Percentiles rank a stretch among this genome's conserved stretches.
phyloP scores from a whole-genome alignment of 2,797 vertebrate genomes.

The Mormyrops attenuatus region DNA sequence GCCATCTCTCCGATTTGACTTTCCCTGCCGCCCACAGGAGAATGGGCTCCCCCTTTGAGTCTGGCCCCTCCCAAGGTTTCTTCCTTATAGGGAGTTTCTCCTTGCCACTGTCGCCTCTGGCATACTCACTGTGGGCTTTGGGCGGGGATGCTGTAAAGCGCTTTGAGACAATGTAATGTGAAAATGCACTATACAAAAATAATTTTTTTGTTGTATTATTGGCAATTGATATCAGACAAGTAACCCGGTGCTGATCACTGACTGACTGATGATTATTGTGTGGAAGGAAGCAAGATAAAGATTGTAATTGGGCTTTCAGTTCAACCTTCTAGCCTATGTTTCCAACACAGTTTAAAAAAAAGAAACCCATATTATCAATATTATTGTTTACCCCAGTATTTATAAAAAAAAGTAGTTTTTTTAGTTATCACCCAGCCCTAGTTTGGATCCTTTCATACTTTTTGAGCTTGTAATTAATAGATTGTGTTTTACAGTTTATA shows the following conservation, averaged over 20 bases:
- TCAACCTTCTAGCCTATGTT: background rate
- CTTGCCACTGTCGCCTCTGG: too few species aligned
- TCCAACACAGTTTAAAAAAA: background rate
- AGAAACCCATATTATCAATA: background rate
- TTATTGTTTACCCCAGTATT: background rate
- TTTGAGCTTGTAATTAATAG: background rate
- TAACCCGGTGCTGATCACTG: background rate
- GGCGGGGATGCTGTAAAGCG: too few species aligned
- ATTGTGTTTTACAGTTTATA: background rate
- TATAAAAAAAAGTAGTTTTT: too few species aligned
- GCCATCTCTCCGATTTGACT: too few species aligned
- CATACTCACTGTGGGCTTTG: too few species aligned
- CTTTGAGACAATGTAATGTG: too few species aligned
- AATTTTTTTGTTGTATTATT: background rate
- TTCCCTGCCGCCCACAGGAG: too few species aligned
- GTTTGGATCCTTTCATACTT: background rate
- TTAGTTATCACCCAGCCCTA: background rate
- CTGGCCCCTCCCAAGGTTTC: too few species aligned
- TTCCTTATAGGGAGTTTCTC: too few species aligned
- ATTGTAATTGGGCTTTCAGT: background rate
- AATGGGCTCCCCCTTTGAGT: too few species aligned
- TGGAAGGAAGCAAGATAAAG: background rate
- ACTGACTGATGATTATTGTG: background rate
- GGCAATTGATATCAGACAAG: background rate
- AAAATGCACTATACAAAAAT: too few species aligned